phyloP scores from a whole-genome alignment of 1,140 invertebrate species.

The Micrasema minimum region DNA sequence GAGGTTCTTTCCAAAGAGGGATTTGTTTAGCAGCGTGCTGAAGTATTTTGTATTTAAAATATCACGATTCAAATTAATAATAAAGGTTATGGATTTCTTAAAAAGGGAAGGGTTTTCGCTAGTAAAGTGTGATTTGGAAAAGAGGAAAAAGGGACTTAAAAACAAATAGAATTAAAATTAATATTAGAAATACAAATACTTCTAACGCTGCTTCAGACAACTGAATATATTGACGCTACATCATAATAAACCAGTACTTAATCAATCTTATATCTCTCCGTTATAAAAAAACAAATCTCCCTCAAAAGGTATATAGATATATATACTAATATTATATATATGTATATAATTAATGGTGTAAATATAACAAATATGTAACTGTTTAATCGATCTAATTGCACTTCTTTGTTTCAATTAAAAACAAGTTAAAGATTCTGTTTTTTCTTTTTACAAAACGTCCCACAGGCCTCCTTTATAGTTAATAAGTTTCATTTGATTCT shows the following conservation, averaged over 20 bases:
- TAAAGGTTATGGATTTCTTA: too few relatives aligned
- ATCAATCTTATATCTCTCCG: conserved; percentile 73
- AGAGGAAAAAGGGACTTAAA: too few relatives aligned
- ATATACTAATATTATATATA: conserved; percentile 61
- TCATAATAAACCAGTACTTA: conserved; percentile 61
- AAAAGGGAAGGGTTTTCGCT: too few relatives aligned
- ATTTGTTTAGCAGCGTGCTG: conserved; percentile 50
- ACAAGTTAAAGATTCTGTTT: conserved; percentile 55
- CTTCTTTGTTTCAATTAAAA: conserved; percentile 63
- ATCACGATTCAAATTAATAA: too few relatives aligned
- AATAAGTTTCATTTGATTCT: conserved; percentile 56
- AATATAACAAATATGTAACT: conserved; percentile 64
- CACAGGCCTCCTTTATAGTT: conserved; percentile 53
- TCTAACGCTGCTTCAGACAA: conserved; percentile 43
- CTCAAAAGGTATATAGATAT: conserved; percentile 56
- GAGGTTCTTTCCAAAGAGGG: conserved; percentile 59
- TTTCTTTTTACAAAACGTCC: conserved; percentile 51
- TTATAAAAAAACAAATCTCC: conserved; percentile 58
- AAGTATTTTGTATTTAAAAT: too few relatives aligned
- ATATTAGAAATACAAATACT: too few relatives aligned
- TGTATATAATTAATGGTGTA: conserved; percentile 64
- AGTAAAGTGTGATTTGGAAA: too few relatives aligned
- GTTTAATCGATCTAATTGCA: conserved; percentile 68
- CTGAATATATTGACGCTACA: conserved; percentile 50
- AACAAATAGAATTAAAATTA: too few relatives aligned